phyloP scores from a whole-genome alignment of 2,797 vertebrate genomes.

The Podarcis siculus region DNA sequence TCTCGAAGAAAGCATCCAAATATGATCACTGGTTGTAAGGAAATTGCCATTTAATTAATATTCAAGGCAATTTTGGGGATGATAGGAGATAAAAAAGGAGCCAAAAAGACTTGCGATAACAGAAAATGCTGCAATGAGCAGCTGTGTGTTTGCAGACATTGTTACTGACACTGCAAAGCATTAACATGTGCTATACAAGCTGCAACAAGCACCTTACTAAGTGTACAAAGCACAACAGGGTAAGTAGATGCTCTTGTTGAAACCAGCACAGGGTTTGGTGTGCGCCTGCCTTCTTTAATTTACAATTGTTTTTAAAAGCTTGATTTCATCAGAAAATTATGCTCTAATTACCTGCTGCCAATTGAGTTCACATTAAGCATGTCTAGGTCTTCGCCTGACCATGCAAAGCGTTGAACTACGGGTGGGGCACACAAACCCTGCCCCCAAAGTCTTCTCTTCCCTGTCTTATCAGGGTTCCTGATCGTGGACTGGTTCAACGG shows the following conservation, averaged over 20 bases:
- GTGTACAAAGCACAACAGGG: neutral
- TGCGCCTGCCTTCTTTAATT: neutral
- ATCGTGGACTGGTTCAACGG: no score
- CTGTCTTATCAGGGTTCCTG: no score
- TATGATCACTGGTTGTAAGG: slow-evolving; percentile 28
- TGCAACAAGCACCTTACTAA: slow-evolving; percentile 18
- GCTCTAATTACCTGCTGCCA: neutral
- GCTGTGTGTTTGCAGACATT: slow-evolving; percentile 29
- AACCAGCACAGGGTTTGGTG: neutral
- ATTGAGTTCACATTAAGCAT: neutral
- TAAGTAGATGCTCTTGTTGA: slow-evolving; percentile 5
- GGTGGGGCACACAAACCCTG: no score
- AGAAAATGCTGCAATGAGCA: slow-evolving; percentile 11
- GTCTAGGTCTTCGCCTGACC: no score
- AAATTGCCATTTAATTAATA: slow-evolving; percentile 40
- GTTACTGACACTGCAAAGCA: slow-evolving; percentile 39
- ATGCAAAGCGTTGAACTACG: no score
- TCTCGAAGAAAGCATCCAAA: neutral
- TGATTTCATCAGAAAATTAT: slow-evolving; percentile 19
- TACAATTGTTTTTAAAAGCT: neutral
- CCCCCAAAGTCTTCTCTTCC: no score
- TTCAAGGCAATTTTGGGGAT: slow-evolving; percentile 9
- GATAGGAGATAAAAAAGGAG: slow-evolving; percentile 11
- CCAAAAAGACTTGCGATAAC: neutral
- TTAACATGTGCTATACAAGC: slow-evolving; percentile 27